These are phyloP conservation scores for Catostomus latipinnis DNA, from an alignment of 2,797 vertebrate species.

Conservation along the genomic window DNA sequence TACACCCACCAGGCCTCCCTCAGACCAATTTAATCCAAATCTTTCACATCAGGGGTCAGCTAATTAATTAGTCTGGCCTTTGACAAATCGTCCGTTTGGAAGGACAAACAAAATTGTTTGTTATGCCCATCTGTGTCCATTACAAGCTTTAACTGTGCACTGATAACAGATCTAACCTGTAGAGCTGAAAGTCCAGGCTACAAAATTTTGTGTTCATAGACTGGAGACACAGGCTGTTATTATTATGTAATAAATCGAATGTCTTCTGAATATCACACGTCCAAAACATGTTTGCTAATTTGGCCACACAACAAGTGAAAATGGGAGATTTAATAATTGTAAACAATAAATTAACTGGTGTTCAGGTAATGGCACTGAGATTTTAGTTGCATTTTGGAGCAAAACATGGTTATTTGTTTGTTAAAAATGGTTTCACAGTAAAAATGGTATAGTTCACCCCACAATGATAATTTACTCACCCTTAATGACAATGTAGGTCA, in stretches of 20 bases:
- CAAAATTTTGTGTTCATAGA: background rate
- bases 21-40: constrained; percentile 38
- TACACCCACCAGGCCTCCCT: constrained; percentile 4
- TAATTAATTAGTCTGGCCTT: constrained; percentile 1
- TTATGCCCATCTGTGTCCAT: constrained; percentile 23
- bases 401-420: background rate
- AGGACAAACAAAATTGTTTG: constrained; percentile 30
- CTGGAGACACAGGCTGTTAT: constrained; percentile 24
- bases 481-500: too few species aligned
- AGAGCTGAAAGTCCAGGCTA: background rate
- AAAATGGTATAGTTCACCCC: too few species aligned
- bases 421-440: background rate
- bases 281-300: constrained; percentile 8
- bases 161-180: background rate
- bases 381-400: background rate
- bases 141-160: background rate
- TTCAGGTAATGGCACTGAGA: background rate
- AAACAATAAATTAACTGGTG: constrained; percentile 33
- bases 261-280: background rate
- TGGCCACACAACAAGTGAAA: constrained; percentile 23
- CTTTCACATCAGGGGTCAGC: constrained; percentile 36
- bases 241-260: constrained; percentile 22
- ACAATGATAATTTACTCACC: too few species aligned
- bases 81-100: background rate
- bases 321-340: constrained; percentile 26